Evolutionary conservation across 2,888 invertebrate species (phyloP), one percentile per base, ranked within the genome.

Genomic region (Pterobdella sp.): DNA sequence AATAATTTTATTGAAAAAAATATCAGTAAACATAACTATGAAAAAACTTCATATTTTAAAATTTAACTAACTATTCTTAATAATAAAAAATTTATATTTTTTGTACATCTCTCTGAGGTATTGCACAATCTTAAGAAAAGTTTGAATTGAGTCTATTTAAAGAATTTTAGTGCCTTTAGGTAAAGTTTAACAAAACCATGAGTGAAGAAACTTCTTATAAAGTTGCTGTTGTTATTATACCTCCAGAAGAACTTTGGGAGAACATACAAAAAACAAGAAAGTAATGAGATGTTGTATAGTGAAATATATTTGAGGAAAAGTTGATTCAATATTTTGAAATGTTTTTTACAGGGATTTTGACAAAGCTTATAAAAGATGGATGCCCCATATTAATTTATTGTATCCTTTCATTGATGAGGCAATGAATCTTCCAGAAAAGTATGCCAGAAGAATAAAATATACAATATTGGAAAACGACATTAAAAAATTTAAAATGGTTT

Each of bases 311-410:
- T 49, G n/a, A 18, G 14, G n/a, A 49, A 49, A 18, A n/a, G n/a
- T 49, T 14, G 14, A 49, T 49, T 49, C n/a, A 49, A 49, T 49
- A 63, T 26, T 10, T 63, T 7, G 7, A 29, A 63, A 14, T 63
- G 63, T 7, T 63, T 26, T 7, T n/a, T 63, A 63, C 63, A 76
- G 77, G 42, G 60, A 64, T n/a, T 74, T 75, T 65, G 77, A 77
- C 67, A 74, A 73, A 66, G 72, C 73, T 18, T 77, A 73, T 42
- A 52, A 70, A 34, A 35, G 77, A 60, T 77, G 77, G 77, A 77
- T 77, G 77, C 77, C 77, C 2, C 77, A 77, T 68, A 77, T 77
- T 34, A 77, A 77, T 73, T 35, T 77, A 31, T 34, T 77, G 7
- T 77, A 76, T 63, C 77, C 77, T 31, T 77, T 75, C 70, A 26